phyloP scores from a whole-genome alignment of 2,113 vertebrate genomes.

The Saguinus imperator region DNA sequence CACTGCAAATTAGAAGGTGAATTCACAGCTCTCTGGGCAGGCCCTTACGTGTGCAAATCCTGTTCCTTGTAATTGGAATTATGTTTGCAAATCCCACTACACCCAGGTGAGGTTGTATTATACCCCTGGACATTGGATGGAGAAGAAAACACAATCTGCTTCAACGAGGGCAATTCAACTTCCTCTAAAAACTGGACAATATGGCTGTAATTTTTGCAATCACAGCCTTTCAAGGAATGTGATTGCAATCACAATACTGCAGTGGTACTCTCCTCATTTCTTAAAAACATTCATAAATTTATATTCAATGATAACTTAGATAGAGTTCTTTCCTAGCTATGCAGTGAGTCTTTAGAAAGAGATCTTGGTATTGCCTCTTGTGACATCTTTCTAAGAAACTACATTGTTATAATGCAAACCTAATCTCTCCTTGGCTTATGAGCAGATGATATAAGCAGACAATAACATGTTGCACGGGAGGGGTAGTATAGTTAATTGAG shows the following conservation, averaged over 20 bases:
- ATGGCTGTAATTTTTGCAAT: not conserved
- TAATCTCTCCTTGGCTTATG: conserved; percentile 6
- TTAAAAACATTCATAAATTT: not conserved
- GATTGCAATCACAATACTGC: not conserved
- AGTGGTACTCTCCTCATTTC: not conserved
- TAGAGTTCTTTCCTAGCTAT: not conserved
- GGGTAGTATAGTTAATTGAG: not conserved
- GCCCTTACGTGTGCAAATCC: conserved; percentile 68
- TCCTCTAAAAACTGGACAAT: conserved; percentile 57
- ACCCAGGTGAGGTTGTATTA: conserved; percentile 51
- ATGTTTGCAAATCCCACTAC: conserved; percentile 68
- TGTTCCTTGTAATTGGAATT: conserved; percentile 67
- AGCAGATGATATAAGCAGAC: not conserved
- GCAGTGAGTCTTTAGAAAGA: not conserved
- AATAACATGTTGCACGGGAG: not conserved
- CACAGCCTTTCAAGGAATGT: not conserved
- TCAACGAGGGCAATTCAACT: conserved; percentile 69
- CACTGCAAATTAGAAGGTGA: conserved; percentile 71
- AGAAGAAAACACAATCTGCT: conserved; percentile 60
- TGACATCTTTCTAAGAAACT: conserved; percentile 6
- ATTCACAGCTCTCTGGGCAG: conserved; percentile 56
- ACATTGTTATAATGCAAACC: not conserved
- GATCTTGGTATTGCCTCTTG: not conserved
- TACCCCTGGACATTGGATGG: not conserved
- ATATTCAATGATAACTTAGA: not conserved